Base-by-base conservation (phyloP, 1,140 invertebrate species). In the Meloidogyne hapla region DNA sequence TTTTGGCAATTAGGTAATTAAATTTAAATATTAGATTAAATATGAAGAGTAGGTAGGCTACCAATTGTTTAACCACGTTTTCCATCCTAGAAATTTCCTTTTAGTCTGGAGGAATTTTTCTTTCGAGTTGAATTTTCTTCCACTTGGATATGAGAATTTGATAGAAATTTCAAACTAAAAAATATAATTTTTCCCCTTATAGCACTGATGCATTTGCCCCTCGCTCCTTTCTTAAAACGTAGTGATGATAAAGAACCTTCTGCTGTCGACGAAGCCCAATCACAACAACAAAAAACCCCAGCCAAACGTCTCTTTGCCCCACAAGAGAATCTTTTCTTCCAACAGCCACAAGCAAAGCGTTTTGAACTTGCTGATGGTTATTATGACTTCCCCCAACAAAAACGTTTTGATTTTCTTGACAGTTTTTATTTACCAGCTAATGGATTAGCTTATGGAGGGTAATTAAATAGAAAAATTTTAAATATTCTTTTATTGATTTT, bases 321-420 rank as follows among this genome's bases (percentile, higher is more conserved):
- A n/a, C 48, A 56, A 21, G 48, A 56, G 3, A 56, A 56, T 56
- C 12, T 56, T 9, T 13, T 56, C 2, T 56, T 56, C n/a, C 48
- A 56, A 56, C 48, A 56, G n/a, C 48, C 48, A 56, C 48, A 56
- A 56, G 48, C 48, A n/a, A 56, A 56, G n/a, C 48, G 48, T n/a
- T 56, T 56, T 56, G 48, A 56, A 56, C 48, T 56, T 56, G 48
- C 48, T n/a, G 48, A 56, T 56, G 48, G 48, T 56, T 56, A 56
- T 56, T 56, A 56, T 56, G 48, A 56, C n/a, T 56, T 56, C n/a
- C 48, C 48, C n/a, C 48, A 56, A 56, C 48, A 56, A 15, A 56
- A 56, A 56, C 48, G 48, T 9, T 56, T 56, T 8, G 48, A 56
- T 56, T 56, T 56, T 56, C 48, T 56, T n/a, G 48, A 56, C 48